A percentile compares a stretch with the other conserved stretches of the same genome.
phyloP scores from a whole-genome alignment of 92 coral and sea anemone genomes.

The Zoanthus solanderi region DNA sequence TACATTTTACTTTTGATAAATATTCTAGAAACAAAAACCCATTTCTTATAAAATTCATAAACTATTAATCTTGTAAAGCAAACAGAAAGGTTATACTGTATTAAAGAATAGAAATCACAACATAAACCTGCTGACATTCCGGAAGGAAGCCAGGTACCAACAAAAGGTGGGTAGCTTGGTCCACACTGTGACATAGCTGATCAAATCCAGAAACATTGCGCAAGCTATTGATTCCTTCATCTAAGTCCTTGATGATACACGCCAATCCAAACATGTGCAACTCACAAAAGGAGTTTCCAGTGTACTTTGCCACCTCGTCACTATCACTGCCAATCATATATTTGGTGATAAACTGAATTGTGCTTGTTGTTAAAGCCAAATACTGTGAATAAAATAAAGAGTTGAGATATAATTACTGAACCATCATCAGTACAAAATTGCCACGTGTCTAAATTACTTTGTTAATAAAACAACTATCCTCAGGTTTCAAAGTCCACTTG shows the following conservation, averaged over 20 bases:
- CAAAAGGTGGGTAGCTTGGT: conserved; percentile 83
- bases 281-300: conserved; percentile 69
- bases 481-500: no score
- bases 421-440: background rate
- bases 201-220: conserved; percentile 62
- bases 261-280: conserved; percentile 82
- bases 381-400: conserved; percentile 65
- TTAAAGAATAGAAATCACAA: background rate
- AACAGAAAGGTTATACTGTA: no score
- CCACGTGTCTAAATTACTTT: no score
- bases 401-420: background rate
- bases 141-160: conserved; percentile 79
- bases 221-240: conserved; percentile 61
- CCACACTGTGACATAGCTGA: conserved; percentile 73
- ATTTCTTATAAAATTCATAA: no score
- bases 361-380: conserved; percentile 82
- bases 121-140: conserved; percentile 68
- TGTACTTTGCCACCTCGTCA: conserved; percentile 73
- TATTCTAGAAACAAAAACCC: no score
- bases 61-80: no score
- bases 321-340: conserved; percentile 75
- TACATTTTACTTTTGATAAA: no score
- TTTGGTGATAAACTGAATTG: conserved; percentile 86
- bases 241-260: conserved; percentile 81
- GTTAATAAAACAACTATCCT: no score